Evolutionary conservation across 2,113 vertebrate genomes (phyloP).

Genomic region (Connochaetes taurinus): DNA sequence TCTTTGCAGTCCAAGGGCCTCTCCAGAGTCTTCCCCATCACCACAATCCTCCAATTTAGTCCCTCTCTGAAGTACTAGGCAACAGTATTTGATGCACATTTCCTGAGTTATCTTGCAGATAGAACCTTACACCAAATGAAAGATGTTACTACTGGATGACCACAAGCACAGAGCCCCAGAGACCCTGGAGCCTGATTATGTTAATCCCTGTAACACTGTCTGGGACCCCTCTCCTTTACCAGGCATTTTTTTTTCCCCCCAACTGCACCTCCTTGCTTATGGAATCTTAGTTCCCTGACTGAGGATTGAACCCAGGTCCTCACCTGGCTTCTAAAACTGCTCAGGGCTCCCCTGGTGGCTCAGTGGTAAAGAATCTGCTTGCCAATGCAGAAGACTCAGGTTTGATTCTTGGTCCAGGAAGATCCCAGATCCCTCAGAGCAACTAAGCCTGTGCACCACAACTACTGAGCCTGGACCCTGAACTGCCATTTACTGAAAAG

Average conservation of each 20-base stretch:
- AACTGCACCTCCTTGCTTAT: neutral
- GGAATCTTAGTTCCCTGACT: neutral
- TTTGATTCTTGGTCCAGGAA: neutral
- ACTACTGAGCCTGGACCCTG: neutral
- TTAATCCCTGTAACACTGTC: neutral
- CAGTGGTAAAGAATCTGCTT: neutral
- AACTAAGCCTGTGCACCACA: neutral
- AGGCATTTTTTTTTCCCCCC: neutral
- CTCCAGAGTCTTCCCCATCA: neutral
- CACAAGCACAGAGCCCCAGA: neutral
- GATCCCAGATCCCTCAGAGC: neutral
- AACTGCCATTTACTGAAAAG: neutral
- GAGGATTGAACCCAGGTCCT: neutral
- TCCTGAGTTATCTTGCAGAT: neutral
- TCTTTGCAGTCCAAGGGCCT: neutral
- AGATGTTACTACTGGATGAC: neutral
- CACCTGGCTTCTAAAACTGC: neutral
- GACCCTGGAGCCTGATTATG: neutral
- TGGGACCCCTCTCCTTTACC: neutral
- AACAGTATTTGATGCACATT: neutral
- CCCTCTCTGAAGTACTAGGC: neutral
- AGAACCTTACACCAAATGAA: neutral
- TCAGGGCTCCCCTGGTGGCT: neutral
- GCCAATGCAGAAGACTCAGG: neutral
- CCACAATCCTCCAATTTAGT: neutral